A percentile compares a stretch with the other conserved stretches of the same genome.
These are phyloP conservation scores for Andricus grossulariae DNA, from an alignment of 1,140 invertebrate genomes.

Conservation along the genomic window DNA sequence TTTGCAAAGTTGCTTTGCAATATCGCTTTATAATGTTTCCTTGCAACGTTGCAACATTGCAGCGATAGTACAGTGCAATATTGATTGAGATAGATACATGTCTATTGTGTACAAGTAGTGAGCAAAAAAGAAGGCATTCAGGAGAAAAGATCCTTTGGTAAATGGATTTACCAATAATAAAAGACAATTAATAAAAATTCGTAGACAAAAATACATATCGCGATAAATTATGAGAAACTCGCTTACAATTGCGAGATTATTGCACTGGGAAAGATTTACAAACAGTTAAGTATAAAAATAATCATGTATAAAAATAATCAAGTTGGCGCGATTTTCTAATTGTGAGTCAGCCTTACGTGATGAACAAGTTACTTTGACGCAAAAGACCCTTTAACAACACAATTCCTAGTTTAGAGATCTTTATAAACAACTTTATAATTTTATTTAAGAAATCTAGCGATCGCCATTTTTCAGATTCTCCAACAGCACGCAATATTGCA, in stretches of 20 bases:
- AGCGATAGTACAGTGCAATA: too few relatives aligned
- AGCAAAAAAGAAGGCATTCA: slow-evolving; percentile 22
- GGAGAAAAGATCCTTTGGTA: slow-evolving; percentile 10
- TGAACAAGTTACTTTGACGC: background rate
- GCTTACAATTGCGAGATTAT: slow-evolving; percentile 43
- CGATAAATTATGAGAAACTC: slow-evolving; percentile 1
- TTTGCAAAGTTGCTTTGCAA: too few relatives aligned
- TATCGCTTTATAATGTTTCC: too few relatives aligned
- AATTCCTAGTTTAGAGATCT: too few relatives aligned
- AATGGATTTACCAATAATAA: background rate
- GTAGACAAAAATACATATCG: background rate
- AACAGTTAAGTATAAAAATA: slow-evolving; percentile 24
- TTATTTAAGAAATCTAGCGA: too few relatives aligned
- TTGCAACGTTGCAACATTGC: too few relatives aligned
- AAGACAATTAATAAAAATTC: background rate
- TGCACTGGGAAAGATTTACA: slow-evolving; percentile 31
- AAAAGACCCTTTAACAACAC: too few relatives aligned
- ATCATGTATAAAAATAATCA: slow-evolving; percentile 8
- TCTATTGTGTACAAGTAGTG: background rate
- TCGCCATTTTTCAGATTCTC: too few relatives aligned
- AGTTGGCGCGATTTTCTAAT: background rate
- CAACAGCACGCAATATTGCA: too few relatives aligned
- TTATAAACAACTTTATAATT: too few relatives aligned
- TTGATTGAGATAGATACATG: too few relatives aligned
- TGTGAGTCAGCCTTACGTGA: slow-evolving; percentile 9